Conservation (phyloP, 2,797 vertebrate genomes). For the Chaunax sp. region DNA sequence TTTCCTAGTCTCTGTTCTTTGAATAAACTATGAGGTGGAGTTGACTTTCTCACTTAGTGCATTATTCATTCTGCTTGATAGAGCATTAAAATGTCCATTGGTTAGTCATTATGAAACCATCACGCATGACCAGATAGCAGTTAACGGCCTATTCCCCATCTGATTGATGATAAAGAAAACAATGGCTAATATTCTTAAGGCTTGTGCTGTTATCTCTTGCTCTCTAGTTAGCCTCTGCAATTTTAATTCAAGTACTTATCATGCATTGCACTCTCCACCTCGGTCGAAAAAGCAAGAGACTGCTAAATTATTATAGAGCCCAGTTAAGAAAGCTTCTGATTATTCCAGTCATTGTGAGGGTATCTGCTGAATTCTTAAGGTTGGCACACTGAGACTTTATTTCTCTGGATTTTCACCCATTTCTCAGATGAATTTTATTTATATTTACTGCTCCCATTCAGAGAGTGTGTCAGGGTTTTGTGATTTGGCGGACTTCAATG, state of each 20-base stretch:
- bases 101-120: conserved; percentile 55
- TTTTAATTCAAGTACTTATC: conserved; percentile 41
- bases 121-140: conserved; percentile 50
- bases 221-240: conserved; percentile 33
- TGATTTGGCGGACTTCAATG: conserved; percentile 91
- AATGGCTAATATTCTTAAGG: conserved; percentile 60
- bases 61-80: conserved; percentile 63
- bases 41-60: conserved; percentile 27
- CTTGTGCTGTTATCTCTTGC: conserved; percentile 48
- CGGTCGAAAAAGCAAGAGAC: neutral
- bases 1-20: neutral
- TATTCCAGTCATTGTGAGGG: conserved; percentile 18
- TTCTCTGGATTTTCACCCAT: neutral
- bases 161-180: conserved; percentile 64
- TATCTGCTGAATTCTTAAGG: conserved; percentile 11
- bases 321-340: conserved; percentile 16
- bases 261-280: conserved; percentile 12
- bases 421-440: conserved; percentile 7
- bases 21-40: neutral
- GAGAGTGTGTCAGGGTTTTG: conserved; percentile 50
- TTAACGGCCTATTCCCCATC: conserved; percentile 38
- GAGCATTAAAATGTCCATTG: conserved; percentile 45
- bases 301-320: conserved; percentile 18
- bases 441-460: conserved; percentile 54
- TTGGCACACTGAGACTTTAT: neutral